These are phyloP conservation scores for Syngnathoides biaculeatus DNA, from an alignment of 2,113 vertebrate species.

Conservation along the genomic window DNA sequence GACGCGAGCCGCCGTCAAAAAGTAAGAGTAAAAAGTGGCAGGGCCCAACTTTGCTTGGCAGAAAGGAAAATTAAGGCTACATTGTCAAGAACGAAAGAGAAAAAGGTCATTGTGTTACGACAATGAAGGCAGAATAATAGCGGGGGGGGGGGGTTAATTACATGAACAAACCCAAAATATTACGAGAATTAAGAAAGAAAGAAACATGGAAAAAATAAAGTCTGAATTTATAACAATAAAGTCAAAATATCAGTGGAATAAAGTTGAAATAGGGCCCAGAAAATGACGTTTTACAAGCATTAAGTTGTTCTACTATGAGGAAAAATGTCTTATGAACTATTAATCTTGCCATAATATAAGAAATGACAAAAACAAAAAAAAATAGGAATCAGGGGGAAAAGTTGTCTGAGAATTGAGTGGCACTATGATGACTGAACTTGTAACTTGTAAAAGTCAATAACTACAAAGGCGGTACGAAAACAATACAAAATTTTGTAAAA, in stretches of 20 bases:
- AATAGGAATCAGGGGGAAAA: background rate
- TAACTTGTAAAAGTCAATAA: background rate
- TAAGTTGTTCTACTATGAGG: background rate
- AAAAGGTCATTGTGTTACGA: background rate
- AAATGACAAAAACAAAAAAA: background rate
- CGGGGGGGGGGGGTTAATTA: no score
- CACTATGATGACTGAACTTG: background rate
- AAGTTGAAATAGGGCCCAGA: background rate
- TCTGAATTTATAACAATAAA: background rate
- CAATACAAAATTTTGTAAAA: no score
- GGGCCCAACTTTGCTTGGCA: constrained; percentile 33
- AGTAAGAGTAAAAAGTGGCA: constrained; percentile 49
- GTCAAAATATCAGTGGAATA: background rate
- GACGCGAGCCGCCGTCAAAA: constrained; percentile 63
- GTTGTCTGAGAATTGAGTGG: background rate
- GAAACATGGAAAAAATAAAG: background rate
- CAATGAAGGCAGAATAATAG: background rate
- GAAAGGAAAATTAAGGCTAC: background rate
- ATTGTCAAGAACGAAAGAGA: background rate
- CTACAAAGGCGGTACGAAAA: background rate
- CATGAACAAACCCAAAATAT: background rate
- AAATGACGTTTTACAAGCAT: background rate
- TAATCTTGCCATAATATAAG: no score
- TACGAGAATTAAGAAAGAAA: background rate
- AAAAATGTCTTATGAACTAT: no score